Base-by-base conservation (phyloP, 2,888 invertebrate genomes). In the Mesoligia furuncula region DNA sequence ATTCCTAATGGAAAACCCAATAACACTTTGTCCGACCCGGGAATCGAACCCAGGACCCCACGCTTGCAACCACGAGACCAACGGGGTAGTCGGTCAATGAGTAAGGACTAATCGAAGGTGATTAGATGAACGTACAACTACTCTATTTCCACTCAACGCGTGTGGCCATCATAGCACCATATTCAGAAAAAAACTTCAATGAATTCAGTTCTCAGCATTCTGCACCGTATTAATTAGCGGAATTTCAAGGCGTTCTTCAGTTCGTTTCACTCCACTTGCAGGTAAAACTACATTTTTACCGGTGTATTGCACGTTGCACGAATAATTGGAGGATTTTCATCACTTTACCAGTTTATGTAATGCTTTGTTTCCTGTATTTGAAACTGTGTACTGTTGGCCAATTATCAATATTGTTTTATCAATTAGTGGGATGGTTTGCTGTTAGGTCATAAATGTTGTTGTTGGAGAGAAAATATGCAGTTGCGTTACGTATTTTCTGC, bases 251-350 rank as follows among this genome's bases (percentile, higher is more conserved):
- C 76, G 81, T 78, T 84, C 85, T 77, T 84, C 81, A 85, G 77
- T 84, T 81, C 83, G 92, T 90, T 91, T 92, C 92, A 92, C 87
- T 92, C 90, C 90, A 92, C 86, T 91, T 91, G 85, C 73, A 24
- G 66, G 84, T 78, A 85, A 85, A 81, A 87, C 86, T 80, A 87
- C 85, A 90, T 87, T 77, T 83, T 85, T 86, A 70, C 81, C 87
- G 85, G 77, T 72, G 64, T 70, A 83, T 87, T 90, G 86, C 88
- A 88, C 85, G 86, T 84, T 79, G 79, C 75, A 78, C 78, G 83
- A 84, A 87, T 91, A 91, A 91, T 90, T 88, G 83, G 84, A 77
- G 80, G 85, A 89, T 89, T 89, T 88, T 88, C 85, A 87, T 87
- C 87, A 88, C 83, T 78, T 72, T 68, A 51, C 62, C 54, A 73